These are phyloP conservation scores for Crax fasciolata DNA, from an alignment of 2,797 vertebrate genomes.

Conservation along the genomic window DNA sequence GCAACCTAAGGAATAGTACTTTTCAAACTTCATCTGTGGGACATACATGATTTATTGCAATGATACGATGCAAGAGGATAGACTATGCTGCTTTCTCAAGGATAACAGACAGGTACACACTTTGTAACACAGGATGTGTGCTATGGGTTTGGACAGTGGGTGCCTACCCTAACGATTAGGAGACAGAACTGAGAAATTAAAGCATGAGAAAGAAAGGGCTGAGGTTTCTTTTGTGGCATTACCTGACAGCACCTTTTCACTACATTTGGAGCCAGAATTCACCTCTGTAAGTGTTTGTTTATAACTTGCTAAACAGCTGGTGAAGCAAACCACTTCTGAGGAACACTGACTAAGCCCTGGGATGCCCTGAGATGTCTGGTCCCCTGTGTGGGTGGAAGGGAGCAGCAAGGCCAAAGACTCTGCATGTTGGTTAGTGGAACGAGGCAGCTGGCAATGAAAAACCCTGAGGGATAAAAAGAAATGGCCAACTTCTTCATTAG, in stretches of 20 bases:
- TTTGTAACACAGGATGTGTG: not conserved
- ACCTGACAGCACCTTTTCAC: not conserved
- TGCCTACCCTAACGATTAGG: not conserved
- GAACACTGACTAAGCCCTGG: not conserved
- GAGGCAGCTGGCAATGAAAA: not conserved
- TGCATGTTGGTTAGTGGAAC: not conserved
- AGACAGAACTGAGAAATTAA: not conserved
- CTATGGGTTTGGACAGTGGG: not conserved
- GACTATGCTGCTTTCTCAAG: not conserved
- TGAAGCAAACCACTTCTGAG: not conserved
- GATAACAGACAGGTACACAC: not conserved
- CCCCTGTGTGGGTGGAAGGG: not conserved
- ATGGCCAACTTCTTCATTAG: not conserved
- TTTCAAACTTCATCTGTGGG: not conserved
- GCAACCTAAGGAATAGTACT: not conserved
- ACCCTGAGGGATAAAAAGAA: not conserved
- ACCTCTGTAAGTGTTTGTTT: not conserved
- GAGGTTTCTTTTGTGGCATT: not conserved
- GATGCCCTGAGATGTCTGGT: not conserved
- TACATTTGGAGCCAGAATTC: not conserved
- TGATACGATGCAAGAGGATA: not conserved
- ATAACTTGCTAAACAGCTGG: conserved; percentile 8
- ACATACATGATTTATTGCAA: not conserved
- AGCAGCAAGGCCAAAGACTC: not conserved
- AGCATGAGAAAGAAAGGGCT: not conserved